Evolutionary conservation across 2,113 vertebrate species (phyloP).

Genomic region (Sminthopsis crassicaudata): DNA sequence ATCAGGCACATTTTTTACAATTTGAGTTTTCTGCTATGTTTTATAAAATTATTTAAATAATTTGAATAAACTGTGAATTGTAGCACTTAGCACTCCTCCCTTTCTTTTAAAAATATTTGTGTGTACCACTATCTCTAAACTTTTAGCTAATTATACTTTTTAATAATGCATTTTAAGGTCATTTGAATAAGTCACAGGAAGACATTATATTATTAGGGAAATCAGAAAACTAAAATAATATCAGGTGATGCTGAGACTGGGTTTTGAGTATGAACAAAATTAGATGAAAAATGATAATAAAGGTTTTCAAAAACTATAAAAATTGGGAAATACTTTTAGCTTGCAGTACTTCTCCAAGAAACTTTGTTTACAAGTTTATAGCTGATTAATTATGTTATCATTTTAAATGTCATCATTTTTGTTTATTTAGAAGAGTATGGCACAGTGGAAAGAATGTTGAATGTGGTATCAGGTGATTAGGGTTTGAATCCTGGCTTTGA

Average conservation of each 20-base stretch:
- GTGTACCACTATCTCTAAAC: neutral
- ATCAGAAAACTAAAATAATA: neutral
- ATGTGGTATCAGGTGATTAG: neutral
- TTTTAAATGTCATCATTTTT: neutral
- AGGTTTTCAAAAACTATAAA: neutral
- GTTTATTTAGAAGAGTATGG: neutral
- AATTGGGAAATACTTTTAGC: neutral
- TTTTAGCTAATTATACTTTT: neutral
- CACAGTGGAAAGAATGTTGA: neutral
- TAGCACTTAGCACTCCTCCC: neutral
- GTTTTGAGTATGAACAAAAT: neutral
- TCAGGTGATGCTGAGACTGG: neutral
- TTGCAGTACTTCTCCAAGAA: neutral
- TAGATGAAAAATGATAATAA: neutral
- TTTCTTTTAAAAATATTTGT: too few species aligned
- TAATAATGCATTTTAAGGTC: neutral
- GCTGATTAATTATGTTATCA: neutral
- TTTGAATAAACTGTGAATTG: neutral
- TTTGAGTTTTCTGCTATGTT: neutral
- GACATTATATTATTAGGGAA: neutral
- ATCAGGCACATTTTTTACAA: neutral
- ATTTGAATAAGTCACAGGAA: neutral
- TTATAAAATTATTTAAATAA: neutral
- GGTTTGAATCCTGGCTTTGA: neutral
- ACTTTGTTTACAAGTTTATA: neutral